phyloP scores from a whole-genome alignment of 92 coral and sea anemone species.

The Muricea muricata region DNA sequence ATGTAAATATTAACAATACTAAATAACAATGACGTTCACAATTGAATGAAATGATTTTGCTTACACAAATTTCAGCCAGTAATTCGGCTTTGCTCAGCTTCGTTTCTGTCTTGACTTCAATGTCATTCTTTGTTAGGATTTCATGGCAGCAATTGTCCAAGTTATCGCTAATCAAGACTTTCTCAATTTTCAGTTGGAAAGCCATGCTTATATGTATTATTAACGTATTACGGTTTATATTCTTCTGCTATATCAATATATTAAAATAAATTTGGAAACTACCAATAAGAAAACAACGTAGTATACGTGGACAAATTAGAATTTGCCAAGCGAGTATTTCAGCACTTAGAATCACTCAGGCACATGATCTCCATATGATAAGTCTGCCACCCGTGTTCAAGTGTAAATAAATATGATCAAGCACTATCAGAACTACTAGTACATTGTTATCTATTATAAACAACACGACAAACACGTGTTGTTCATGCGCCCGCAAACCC shows the following conservation, averaged over 20 bases:
- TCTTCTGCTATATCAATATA: not conserved
- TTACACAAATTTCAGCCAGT: conserved; percentile 80
- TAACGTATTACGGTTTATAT: too few relatives aligned
- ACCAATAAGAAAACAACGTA: too few relatives aligned
- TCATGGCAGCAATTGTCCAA: conserved; percentile 86
- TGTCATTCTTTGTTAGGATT: conserved; percentile 80
- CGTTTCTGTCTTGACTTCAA: conserved; percentile 81
- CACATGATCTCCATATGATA: too few relatives aligned
- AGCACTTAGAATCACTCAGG: too few relatives aligned
- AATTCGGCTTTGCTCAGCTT: conserved; percentile 91
- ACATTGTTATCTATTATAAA: too few relatives aligned
- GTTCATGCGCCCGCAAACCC: conserved; percentile 10
- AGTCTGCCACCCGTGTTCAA: not conserved
- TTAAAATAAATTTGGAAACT: not conserved
- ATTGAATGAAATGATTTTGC: not conserved
- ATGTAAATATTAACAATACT: too few relatives aligned
- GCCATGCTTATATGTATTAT: too few relatives aligned
- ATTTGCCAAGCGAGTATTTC: not conserved
- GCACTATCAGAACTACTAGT: too few relatives aligned
- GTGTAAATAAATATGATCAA: not conserved
- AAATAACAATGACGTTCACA: too few relatives aligned
- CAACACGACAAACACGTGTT: conserved; percentile 12
- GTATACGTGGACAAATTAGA: too few relatives aligned
- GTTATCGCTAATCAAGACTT: conserved; percentile 92
- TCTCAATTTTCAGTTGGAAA: conserved; percentile 78